Conservation (phyloP, 1,140 invertebrate species). For the Eupristina koningsbergeri region DNA sequence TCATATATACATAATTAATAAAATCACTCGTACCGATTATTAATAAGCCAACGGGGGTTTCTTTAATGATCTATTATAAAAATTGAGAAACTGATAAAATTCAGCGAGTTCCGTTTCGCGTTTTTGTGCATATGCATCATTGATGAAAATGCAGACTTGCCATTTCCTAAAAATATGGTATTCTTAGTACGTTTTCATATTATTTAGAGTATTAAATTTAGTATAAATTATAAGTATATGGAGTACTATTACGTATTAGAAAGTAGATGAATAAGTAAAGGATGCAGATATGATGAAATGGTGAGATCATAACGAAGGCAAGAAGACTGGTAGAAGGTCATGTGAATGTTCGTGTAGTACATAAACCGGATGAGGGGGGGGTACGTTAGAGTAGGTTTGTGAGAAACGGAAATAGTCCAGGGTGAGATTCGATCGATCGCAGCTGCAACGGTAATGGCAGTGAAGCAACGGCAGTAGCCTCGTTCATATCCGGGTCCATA, state of each 20-base stretch:
- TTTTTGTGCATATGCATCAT: background rate
- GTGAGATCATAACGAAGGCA: background rate
- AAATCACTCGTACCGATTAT: too few relatives aligned
- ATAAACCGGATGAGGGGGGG: constrained; percentile 21
- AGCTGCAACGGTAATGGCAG: constrained; percentile 6
- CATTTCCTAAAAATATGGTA: background rate
- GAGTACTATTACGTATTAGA: background rate
- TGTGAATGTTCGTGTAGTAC: constrained; percentile 39
- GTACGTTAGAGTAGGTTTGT: background rate
- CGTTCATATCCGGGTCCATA: background rate
- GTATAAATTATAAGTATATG: too few relatives aligned
- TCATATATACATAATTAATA: too few relatives aligned
- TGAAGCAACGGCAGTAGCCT: background rate
- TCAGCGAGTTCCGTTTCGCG: background rate
- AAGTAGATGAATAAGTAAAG: constrained; percentile 11
- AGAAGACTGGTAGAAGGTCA: constrained; percentile 53
- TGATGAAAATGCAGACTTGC: background rate
- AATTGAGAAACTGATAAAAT: too few relatives aligned
- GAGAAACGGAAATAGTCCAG: background rate
- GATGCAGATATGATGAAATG: background rate
- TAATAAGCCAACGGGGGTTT: too few relatives aligned
- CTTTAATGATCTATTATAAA: too few relatives aligned
- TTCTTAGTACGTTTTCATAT: background rate
- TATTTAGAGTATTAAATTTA: too few relatives aligned
- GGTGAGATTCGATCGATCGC: constrained; percentile 37